Base-by-base conservation (phyloP, 2,113 vertebrate genomes). In the Brienomyrus longianalis region DNA sequence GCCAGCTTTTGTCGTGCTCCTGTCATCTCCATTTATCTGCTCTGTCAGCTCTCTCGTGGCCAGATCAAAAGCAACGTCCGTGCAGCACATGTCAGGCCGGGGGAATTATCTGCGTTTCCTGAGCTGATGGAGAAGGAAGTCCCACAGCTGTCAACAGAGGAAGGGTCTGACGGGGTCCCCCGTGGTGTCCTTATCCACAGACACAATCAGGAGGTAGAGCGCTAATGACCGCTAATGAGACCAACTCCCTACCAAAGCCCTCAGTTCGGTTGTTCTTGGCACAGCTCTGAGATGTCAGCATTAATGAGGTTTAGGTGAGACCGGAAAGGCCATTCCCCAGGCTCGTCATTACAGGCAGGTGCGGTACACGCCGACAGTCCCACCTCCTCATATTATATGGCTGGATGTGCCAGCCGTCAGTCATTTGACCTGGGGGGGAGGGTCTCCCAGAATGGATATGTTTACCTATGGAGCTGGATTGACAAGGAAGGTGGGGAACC, bases 391-490 rank as follows among this genome's bases (percentile, higher is more conserved):
- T n/a, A 51, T 91, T 90, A 51, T 87, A 88, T 89, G 77, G 89
- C 89, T 92, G 87, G 48, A 80, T 77, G 56, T 86, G 43, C 27
- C 11, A 39, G 47, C 47, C 50, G 7, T 74, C 88, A 48, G 21
- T 77, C 47, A 45, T 13, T 35, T n/a, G 74, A 54, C 5, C 86
- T 77, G 8, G 52, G 88, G 59, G 52, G 88, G 59, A 86, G 88
- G 90, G 86, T 91, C 39, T 15, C 80, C 90, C 87, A 89, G 85
- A 92, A 91, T 91, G 51, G 83, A 84, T 83, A 90, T 92, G 90
- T 92, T 92, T 92, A 92, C 91, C 90, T 92, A 90, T 77, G 19
- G 70, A 89, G 88, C 23, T 86, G 88, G 83, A 19, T 66, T 93
- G 92, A 91, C 80, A 89, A 91, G 90, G 74, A 85, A 77, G 83